These are phyloP conservation scores for Agriopis marginaria DNA, from an alignment of 2,888 invertebrate genomes.

Conservation along the genomic window DNA sequence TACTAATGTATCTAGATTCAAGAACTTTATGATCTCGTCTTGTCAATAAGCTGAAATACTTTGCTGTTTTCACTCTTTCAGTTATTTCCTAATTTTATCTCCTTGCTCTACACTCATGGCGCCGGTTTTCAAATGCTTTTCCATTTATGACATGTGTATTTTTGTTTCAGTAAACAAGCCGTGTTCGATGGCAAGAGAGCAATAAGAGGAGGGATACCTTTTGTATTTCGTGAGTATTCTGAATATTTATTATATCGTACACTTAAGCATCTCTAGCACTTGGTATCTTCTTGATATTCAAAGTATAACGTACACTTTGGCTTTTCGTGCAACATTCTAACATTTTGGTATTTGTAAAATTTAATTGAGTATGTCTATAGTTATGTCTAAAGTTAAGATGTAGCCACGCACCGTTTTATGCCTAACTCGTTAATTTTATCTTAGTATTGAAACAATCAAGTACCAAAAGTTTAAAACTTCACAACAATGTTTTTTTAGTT, in stretches of 20 bases:
- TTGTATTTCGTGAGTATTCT: slow-evolving; percentile 97
- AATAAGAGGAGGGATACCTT: slow-evolving; percentile 98
- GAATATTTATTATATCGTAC: slow-evolving; percentile 7
- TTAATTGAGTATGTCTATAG: too few relatives aligned
- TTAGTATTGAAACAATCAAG: too few relatives aligned
- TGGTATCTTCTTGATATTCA: too few relatives aligned
- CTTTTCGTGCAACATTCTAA: too few relatives aligned
- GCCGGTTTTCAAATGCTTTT: slow-evolving; percentile 40
- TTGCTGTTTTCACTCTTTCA: background rate
- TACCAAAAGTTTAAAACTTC: too few relatives aligned
- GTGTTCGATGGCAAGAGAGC: slow-evolving; percentile 98
- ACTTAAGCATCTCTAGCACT: background rate
- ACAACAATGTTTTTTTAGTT: too few relatives aligned
- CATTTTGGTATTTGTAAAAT: background rate
- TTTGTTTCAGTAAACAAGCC: slow-evolving; percentile 93
- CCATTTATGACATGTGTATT: slow-evolving; percentile 45
- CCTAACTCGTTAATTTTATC: too few relatives aligned
- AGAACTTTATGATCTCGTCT: too few relatives aligned
- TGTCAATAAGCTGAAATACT: too few relatives aligned
- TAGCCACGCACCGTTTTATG: too few relatives aligned
- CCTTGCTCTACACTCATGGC: background rate
- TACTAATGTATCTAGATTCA: background rate
- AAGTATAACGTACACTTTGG: too few relatives aligned
- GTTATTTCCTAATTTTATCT: slow-evolving; percentile 1
- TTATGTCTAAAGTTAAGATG: too few relatives aligned